A percentile compares a stretch with the other conserved stretches of the same genome.
Evolutionary conservation across 37 sponge, comb jelly and placozoan species (phyloP).

Genomic region (Spongilla lacustris): DNA sequence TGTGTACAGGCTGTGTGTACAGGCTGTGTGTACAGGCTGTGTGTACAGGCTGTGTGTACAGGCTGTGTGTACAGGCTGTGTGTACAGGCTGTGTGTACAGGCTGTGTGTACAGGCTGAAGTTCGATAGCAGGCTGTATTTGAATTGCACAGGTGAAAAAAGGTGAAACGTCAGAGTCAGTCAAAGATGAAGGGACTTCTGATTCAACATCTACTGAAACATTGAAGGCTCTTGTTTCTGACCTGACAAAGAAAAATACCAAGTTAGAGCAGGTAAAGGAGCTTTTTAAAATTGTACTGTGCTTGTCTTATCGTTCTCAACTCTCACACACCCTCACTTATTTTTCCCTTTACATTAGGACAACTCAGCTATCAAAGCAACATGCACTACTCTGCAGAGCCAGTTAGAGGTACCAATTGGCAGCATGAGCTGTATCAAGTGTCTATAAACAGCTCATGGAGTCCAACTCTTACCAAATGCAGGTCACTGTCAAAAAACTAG

Average conservation of each 20-base stretch:
- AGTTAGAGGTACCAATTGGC: not conserved
- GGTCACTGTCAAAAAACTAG: not conserved
- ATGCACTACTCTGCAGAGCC: not conserved
- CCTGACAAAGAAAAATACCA: not conserved
- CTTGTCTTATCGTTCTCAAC: no score
- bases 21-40: not conserved
- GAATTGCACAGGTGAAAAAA: not conserved
- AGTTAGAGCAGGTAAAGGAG: not conserved
- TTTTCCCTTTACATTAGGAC: not conserved
- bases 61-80: not conserved
- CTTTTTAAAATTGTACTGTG: no score
- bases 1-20: no score
- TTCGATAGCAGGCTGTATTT: no score
- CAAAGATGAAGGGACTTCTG: not conserved
- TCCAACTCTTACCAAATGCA: not conserved
- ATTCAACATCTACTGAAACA: not conserved
- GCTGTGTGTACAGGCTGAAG: no score
- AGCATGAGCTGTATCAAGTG: not conserved
- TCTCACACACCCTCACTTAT: not conserved
- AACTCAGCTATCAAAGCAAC: not conserved
- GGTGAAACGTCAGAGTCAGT: not conserved
- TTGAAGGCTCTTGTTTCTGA: constrained; percentile 12
- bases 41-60: no score
- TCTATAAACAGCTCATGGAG: no score
- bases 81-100: not conserved